Base-by-base conservation (phyloP, 2,797 vertebrate species). In the Eulemur rubriventer region DNA sequence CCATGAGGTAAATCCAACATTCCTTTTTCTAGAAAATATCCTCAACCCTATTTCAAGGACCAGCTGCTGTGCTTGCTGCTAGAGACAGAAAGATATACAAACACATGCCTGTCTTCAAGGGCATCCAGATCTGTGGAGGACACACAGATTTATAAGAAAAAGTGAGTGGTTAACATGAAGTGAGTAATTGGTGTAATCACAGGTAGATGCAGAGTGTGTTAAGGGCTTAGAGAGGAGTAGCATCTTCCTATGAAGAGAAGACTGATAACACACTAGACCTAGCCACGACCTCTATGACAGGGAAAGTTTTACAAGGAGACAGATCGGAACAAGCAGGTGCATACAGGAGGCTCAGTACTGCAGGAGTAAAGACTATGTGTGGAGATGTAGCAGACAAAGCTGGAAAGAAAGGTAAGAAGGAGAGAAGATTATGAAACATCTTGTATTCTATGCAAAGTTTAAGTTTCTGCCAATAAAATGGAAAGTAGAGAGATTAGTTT, bases 241-340 rank as follows among this genome's bases (percentile, higher is more conserved):
- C 0, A 22, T 5, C 16, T 84, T 57, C 20, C 33, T 1, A 48
- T 26, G 72, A 7, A 94, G 16, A 91, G 14, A 33, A 81, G 38
- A 50, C 11, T 84, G 30, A 3, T 55, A 69, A 79, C 52, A 35
- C 0, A 17, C 35, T 20, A 73, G 78, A 63, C 16, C 26, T n/a
- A 52, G 30, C 2, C 11, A n/a, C 35, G 10, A 50, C 17, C 50
- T 57, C 63, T 2, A 3, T 0, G 2, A 11, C 0, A 22, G 33
- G 6, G 24, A 59, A 65, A 57, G 57, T 55, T 72, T 96, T 61
- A 55, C 1, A 57, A 50, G 24, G 46, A 76, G 26, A 75, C 2
- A 76, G 30, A 11, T 2, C 1, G 57, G 85, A 76, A n/a, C 6
- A 28, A 92, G 18, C 46, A 46, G 20, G 4, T 43, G 22, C 55